Evolutionary conservation across 2,797 vertebrate genomes (phyloP), one percentile per base, ranked within the genome.

Genomic region (Helostoma temminkii): DNA sequence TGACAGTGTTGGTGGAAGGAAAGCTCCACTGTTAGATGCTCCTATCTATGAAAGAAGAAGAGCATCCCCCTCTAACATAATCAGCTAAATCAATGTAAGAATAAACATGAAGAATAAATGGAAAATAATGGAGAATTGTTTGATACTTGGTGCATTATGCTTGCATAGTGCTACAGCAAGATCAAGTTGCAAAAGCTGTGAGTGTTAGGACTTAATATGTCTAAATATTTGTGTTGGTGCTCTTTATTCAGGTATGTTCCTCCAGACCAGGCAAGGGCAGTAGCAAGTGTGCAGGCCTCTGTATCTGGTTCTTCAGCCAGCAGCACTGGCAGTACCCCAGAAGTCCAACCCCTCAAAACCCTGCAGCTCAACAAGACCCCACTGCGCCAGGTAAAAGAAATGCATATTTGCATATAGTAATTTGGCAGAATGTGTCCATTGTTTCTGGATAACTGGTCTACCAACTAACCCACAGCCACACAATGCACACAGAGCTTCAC

Each of bases 251-350:
- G 98, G 98, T 99, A 97, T 88, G 97, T 99, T 75, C 97, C 98
- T 82, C 96, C 98, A 77, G 97, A 99, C 74, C 98, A 98, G 90
- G 97, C 96, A 22, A 96, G 95, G 89, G 93, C 96, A 24, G 95
- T 97, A 78, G 95, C 95, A 6, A 95, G 95, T 1, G 96, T 97
- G 61, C 98, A 98, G 69, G 95, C 96, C 14, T 96, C 97, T 34
- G 95, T 98, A 86, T 98, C 98, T 0, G 97, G 97, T 36, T 98
- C 98, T 60, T 98, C 97, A 49, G 96, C 96, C 63, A 98, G 97
- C 91, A 98, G 96, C 91, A 95, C 96, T 47, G 97, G 96, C 86
- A 98, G 97, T 86, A 99, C 98, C 25, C 98, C 97, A 22, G 98
- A 99, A 88, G 96, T 98, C 82, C 97, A 96, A 79, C 97, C 97